Conservation (phyloP, 2,797 vertebrate species). For the Hemitrygon akajei region DNA sequence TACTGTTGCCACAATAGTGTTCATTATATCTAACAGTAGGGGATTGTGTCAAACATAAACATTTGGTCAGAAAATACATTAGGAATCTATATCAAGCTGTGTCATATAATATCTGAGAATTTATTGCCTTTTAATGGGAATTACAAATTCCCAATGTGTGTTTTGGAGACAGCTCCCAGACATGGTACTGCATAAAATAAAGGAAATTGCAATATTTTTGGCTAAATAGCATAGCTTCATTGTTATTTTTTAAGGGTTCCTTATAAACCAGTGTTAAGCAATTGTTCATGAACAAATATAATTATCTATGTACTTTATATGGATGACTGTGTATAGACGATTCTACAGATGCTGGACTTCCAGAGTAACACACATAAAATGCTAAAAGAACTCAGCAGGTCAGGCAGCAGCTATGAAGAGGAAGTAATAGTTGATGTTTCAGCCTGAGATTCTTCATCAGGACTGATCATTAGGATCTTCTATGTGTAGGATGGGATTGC, state of each 20-base stretch:
- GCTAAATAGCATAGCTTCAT: neutral
- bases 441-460: no score
- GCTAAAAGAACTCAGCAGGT: no score
- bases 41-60: conserved; percentile 29
- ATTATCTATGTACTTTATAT: neutral
- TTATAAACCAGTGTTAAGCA: neutral
- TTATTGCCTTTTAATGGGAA: conserved; percentile 28
- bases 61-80: conserved; percentile 6
- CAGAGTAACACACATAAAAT: no score
- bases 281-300: neutral
- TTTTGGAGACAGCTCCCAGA: neutral
- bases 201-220: neutral
- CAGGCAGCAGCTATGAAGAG: no score
- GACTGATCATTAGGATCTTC: no score
- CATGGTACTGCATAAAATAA: neutral
- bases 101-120: conserved; percentile 1
- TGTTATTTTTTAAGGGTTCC: neutral
- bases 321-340: no score
- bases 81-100: neutral
- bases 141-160: neutral
- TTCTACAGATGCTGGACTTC: no score
- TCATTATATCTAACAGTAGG: conserved; percentile 26
- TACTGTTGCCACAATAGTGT: neutral
- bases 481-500: no score
- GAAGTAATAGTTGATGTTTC: no score